Base-by-base conservation (phyloP, 2,888 invertebrate species). In the Ophion obscuratus region DNA sequence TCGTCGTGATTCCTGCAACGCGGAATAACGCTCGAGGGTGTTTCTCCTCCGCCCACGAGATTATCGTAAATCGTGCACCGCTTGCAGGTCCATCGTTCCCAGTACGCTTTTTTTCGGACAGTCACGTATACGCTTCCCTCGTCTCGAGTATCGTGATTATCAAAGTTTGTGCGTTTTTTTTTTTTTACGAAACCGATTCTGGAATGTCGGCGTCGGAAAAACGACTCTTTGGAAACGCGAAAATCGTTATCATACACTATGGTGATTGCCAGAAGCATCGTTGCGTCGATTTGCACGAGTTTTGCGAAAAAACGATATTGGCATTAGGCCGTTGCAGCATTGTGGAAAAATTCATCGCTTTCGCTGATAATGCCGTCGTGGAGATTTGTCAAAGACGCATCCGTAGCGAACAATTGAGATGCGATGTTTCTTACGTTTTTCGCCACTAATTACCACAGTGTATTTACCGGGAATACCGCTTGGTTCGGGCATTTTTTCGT, bases 1-100 rank as follows among this genome's bases (percentile, higher is more conserved):
- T 78, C 2, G 70, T 78, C 61, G 59, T 61, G 44, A 78, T 61
- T 61, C 78, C 11, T 68, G 36, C 68, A 61, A 78, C 27, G 78
- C 59, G 78, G 27, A 61, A 66, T 53, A 67, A 78, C 68, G 61
- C n/a, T 66, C 66, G 53, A 53, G n/a, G 14, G 24, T 66, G 27
- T 57, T 14, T 9, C 17, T 57, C 24, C 40, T 57, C 40, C 31
- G 53, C 14, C 20, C 27, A 27, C 57, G 24, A 67, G 59, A 68
- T 59, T 78, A 27, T 5, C 40, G 40, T 40, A 40, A 40, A 71
- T 59, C 31, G 27, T n/a, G 6, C 14, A 59, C 4, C 44, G n/a
- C 71, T 40, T 40, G 71, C 10, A 36, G n/a, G 5, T 27, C 2
- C 3, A 5, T 66, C 17, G 11, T 66, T 66, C 31, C 66, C 20